Conservation (phyloP, 2,113 vertebrate species). For the Ailuropoda melanoleuca region DNA sequence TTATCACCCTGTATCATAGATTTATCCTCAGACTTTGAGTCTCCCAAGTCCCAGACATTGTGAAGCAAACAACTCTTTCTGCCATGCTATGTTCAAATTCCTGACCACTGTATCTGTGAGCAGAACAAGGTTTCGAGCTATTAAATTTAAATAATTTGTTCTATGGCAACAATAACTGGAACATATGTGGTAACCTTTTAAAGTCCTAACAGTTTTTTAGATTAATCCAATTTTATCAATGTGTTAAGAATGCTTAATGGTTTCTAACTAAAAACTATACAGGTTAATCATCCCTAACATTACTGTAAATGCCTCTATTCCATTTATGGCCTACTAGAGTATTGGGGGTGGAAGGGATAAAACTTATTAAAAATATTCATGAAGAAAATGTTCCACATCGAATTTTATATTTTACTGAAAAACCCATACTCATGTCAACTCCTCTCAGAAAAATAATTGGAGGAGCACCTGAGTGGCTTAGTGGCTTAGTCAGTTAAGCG, state of each 20-base stretch:
- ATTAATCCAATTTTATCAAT: neutral
- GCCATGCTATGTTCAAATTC: neutral
- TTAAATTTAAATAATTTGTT: neutral
- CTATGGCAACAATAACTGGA: neutral
- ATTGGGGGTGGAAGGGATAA: neutral
- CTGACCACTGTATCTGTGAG: neutral
- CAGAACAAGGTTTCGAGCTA: neutral
- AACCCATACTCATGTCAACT: neutral
- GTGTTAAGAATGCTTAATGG: neutral
- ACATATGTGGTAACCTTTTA: neutral
- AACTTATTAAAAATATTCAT: neutral
- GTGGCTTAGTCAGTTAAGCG: too few species aligned
- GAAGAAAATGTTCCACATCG: neutral
- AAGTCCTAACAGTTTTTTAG: neutral
- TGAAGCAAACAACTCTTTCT: neutral
- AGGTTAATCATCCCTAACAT: neutral
- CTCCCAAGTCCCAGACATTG: neutral
- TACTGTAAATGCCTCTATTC: neutral
- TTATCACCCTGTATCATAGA: neutral
- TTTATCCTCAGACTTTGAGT: neutral
- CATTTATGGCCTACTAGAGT: neutral
- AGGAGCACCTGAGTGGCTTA: too few species aligned
- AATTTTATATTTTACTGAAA: constrained; percentile 1
- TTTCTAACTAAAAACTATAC: neutral
- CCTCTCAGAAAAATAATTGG: neutral